Percentiles rank a stretch among this genome's conserved stretches.
phyloP scores from a whole-genome alignment of 1,140 invertebrate species.

The Lysiphlebus fabarum region DNA sequence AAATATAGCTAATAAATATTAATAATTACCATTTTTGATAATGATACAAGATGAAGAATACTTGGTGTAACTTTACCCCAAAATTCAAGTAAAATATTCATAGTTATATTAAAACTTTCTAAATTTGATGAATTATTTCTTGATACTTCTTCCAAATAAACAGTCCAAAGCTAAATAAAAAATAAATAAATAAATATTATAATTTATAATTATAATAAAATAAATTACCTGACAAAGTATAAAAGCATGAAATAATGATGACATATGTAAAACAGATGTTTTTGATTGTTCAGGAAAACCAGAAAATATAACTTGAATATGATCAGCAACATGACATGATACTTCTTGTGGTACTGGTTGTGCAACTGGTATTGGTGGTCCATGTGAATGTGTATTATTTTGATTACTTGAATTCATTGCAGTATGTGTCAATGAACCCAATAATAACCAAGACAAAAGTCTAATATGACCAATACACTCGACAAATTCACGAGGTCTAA shows the following conservation, averaged over 20 bases:
- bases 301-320: conserved; percentile 90
- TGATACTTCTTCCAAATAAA: conserved; percentile 92
- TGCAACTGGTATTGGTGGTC: conserved; percentile 56
- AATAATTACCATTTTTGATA: conserved; percentile 81
- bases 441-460: conserved; percentile 89
- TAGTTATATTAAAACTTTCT: conserved; percentile 69
- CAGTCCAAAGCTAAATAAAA: conserved; percentile 82
- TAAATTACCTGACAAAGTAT: conserved; percentile 69
- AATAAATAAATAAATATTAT: neutral
- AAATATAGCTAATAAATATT: conserved; percentile 5
- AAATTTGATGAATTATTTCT: conserved; percentile 63
- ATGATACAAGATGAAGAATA: conserved; percentile 87
- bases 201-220: neutral
- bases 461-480: conserved; percentile 95
- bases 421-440: conserved; percentile 88
- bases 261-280: conserved; percentile 88
- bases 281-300: conserved; percentile 96
- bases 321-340: conserved; percentile 93
- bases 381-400: conserved; percentile 40
- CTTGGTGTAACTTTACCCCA: conserved; percentile 97
- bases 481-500: conserved; percentile 85
- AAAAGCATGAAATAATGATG: conserved; percentile 79
- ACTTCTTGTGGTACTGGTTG: conserved; percentile 94
- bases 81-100: conserved; percentile 92
- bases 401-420: conserved; percentile 57